phyloP scores from a whole-genome alignment of 2,888 invertebrate genomes.

The Ctenicera cuprea region DNA sequence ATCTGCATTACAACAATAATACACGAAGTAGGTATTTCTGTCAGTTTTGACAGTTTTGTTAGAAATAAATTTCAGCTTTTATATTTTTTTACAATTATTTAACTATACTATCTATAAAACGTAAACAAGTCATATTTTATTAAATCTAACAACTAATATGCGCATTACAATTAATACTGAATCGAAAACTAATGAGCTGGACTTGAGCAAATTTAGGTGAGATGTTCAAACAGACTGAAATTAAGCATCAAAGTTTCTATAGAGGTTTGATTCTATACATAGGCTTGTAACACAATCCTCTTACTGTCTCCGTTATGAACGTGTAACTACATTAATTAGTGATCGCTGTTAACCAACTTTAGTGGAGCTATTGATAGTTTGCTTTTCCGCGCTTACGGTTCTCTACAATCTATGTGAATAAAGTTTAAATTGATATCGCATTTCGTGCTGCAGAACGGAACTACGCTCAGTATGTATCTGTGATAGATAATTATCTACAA shows the following conservation, averaged over 20 bases:
- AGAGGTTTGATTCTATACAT: background rate
- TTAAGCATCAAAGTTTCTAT: background rate
- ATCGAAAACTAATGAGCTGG: too few relatives aligned
- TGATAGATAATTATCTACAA: constrained; percentile 36
- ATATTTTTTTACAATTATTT: too few relatives aligned
- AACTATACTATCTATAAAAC: too few relatives aligned
- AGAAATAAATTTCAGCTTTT: too few relatives aligned
- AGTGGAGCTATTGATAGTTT: constrained; percentile 41
- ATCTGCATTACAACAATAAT: too few relatives aligned
- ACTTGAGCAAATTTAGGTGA: too few relatives aligned
- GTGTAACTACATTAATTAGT: constrained; percentile 37
- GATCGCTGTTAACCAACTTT: constrained; percentile 42
- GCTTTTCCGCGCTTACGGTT: constrained; percentile 37
- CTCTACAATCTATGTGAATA: constrained; percentile 38
- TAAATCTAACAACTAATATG: too few relatives aligned
- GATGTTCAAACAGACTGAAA: background rate
- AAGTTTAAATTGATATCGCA: constrained; percentile 47
- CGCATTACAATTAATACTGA: too few relatives aligned
- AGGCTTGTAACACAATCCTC: constrained; percentile 4
- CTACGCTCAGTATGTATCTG: constrained; percentile 34
- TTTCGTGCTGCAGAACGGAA: constrained; percentile 41
- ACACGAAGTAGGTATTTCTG: too few relatives aligned
- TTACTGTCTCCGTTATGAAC: constrained; percentile 14
- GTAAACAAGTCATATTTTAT: too few relatives aligned
- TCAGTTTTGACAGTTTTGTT: too few relatives aligned